Base-by-base conservation (phyloP, 2,113 vertebrate genomes). In the Indicator maculatus region DNA sequence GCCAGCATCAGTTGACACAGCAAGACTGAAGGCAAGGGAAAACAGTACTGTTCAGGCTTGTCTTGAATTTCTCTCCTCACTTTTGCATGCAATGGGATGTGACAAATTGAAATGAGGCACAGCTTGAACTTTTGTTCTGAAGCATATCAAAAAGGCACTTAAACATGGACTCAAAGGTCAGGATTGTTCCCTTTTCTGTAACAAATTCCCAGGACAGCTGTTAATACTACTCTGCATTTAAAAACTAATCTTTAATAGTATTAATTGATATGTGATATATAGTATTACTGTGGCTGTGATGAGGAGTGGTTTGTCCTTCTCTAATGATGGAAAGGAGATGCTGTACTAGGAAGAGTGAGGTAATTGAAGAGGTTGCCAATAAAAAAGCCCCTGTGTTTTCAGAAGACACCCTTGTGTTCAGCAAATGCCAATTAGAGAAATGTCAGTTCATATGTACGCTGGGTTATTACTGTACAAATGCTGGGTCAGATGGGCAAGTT, bases 61-160 rank as follows among this genome's bases (percentile, higher is more conserved):
- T 93, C 50, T 88, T 8, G 7, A 39, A 28, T 96, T 78, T 84
- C 74, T 77, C n/a, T 87, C 56, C 36, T 96, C 21, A 12, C 44
- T 89, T 89, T 59, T 74, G 70, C 58, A 23, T 1, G 5, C 69
- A 64, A 64, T n/a, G 66, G 86, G 76, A 89, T 83, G 60, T 83
- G 88, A 87, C 67, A 94, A 92, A 96, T 60, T 31, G 67, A 91
- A 93, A 64, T 64, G 72, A 90, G 71, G 79, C 0, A 6, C 67
- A 63, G 16, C 72, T 96, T 96, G 88, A 95, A 92, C 83, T 96
- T 90, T 83, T 90, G 71, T 87, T 94, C 79, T 75, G 83, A 93
- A 77, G 66, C 4, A 6, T 90, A 33, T 89, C 2, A 5, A 91
- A 86, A 91, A 95, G n/a, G 41, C 60, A 50, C 73, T 79, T 66